A percentile compares a stretch with the other conserved stretches of the same genome.
Conservation (phyloP, 2,113 vertebrate genomes). For the Cervus canadensis region DNA sequence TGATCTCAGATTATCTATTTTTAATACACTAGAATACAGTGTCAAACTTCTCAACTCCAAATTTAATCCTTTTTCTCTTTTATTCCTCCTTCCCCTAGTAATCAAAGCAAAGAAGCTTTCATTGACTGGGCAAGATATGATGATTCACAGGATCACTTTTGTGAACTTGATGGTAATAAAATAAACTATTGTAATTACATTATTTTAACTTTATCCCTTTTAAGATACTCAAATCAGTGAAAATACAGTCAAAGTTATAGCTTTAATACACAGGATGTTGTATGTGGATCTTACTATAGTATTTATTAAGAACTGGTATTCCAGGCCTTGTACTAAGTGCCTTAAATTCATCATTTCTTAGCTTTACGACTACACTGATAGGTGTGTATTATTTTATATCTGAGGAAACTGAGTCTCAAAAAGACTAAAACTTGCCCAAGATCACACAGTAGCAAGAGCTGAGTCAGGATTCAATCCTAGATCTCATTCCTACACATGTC, state of each 20-base stretch:
- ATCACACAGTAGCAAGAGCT: not conserved
- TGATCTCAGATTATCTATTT: not conserved
- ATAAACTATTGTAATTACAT: constrained; percentile 7
- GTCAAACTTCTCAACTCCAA: constrained; percentile 10
- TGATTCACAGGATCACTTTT: constrained; percentile 97
- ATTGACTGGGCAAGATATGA: constrained; percentile 98
- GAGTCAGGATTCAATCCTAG: not conserved
- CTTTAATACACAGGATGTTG: not conserved
- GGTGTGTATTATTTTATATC: not conserved
- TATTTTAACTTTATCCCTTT: not conserved
- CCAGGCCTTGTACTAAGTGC: not conserved
- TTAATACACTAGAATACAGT: not conserved
- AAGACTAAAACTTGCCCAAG: not conserved
- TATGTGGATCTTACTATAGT: not conserved
- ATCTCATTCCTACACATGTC: not conserved
- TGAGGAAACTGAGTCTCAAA: not conserved
- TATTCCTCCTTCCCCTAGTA: constrained; percentile 79
- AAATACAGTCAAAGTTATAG: not conserved
- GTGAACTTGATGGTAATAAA: constrained; percentile 94
- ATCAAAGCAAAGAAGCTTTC: constrained; percentile 96
- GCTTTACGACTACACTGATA: not conserved
- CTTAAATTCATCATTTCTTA: not conserved
- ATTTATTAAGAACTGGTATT: not conserved
- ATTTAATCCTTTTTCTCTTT: constrained; percentile 52
- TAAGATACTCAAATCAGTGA: not conserved